These are phyloP conservation scores for Pandion haliaetus DNA, from an alignment of 2,113 vertebrate genomes.

Conservation along the genomic window DNA sequence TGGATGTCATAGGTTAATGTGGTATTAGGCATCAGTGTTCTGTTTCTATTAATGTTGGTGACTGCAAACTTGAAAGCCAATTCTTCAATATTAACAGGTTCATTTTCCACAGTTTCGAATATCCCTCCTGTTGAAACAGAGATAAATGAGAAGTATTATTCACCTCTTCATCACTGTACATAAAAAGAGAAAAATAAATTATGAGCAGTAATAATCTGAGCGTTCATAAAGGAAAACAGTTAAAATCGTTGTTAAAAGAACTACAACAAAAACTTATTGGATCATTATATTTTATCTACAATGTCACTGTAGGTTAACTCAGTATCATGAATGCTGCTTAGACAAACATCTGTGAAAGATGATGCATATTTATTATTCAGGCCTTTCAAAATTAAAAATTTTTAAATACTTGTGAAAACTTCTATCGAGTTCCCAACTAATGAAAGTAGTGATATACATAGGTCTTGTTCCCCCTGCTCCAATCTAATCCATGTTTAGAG, in stretches of 20 bases:
- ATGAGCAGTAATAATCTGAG: neutral
- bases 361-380: neutral
- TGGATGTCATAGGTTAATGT: conserved; percentile 98
- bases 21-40: conserved; percentile 96
- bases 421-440: neutral
- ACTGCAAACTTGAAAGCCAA: conserved; percentile 98
- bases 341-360: neutral
- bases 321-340: neutral
- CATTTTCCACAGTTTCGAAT: conserved; percentile 96
- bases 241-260: neutral
- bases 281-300: neutral
- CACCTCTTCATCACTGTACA: neutral
- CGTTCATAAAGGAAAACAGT: neutral
- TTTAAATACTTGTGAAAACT: neutral
- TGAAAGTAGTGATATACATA: neutral
- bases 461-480: neutral
- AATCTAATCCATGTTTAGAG: neutral
- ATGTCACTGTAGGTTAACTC: neutral
- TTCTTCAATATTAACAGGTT: conserved; percentile 94
- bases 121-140: conserved; percentile 88
- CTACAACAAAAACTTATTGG: neutral
- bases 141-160: conserved; percentile 50
- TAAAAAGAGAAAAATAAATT: neutral
- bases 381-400: neutral
- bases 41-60: conserved; percentile 95